Conservation (phyloP, 2,113 vertebrate species). For the Alectura lathami region DNA sequence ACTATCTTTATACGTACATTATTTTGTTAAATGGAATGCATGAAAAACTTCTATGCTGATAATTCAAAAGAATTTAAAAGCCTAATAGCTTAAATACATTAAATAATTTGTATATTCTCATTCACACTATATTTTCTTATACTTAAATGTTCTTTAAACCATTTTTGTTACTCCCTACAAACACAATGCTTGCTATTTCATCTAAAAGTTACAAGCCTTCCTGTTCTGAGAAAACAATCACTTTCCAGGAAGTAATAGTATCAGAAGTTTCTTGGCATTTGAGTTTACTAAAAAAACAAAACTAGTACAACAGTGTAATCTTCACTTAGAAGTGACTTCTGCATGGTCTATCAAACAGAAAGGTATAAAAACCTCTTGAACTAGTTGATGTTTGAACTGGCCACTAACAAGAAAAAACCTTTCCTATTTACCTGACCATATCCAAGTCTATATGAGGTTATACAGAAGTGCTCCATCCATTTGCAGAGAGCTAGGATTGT, state of each 20-base stretch:
- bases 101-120: background rate
- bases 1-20: background rate
- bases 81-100: background rate
- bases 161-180: background rate
- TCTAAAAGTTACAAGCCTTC: slow-evolving; percentile 5
- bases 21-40: background rate
- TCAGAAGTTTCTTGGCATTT: slow-evolving; percentile 27
- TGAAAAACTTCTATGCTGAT: background rate
- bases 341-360: background rate
- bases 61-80: background rate
- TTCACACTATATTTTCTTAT: background rate
- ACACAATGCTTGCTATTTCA: background rate
- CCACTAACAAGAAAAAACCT: background rate
- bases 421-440: background rate
- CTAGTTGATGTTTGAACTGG: background rate
- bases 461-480: background rate
- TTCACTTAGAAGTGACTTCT: background rate
- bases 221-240: slow-evolving; percentile 29
- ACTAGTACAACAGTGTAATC: background rate
- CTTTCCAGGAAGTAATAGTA: slow-evolving; percentile 36
- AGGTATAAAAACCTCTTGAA: background rate
- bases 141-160: background rate
- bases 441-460: background rate
- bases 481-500: background rate
- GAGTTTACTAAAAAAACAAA: background rate